A percentile compares a stretch with the other conserved stretches of the same genome.
phyloP scores from a whole-genome alignment of 1,140 invertebrate genomes.

The Nasonia longicornis region DNA sequence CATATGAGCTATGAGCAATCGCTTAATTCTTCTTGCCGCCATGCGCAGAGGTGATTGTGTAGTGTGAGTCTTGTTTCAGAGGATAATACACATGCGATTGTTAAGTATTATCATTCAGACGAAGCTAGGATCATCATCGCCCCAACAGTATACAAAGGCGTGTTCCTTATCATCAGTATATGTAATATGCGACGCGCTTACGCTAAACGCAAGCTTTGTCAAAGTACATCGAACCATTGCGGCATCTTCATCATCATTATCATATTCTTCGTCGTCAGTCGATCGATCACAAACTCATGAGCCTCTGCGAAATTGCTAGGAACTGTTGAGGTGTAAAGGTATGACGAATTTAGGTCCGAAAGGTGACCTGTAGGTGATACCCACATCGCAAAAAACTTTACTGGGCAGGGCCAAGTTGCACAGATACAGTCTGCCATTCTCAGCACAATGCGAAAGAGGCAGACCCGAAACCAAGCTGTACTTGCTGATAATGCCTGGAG shows the following conservation, averaged over 20 bases:
- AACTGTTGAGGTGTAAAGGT: conserved; percentile 79
- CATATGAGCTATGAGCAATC: conserved; percentile 3
- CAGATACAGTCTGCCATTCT: conserved; percentile 86
- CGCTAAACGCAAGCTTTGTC: conserved; percentile 17
- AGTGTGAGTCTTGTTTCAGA: background rate
- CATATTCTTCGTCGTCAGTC: background rate
- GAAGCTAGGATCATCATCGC: conserved; percentile 4
- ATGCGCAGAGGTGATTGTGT: background rate
- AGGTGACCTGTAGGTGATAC: conserved; percentile 86
- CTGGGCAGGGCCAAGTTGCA: conserved; percentile 88
- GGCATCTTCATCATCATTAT: background rate
- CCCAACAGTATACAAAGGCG: conserved; percentile 16
- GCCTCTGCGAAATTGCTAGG: conserved; percentile 54
- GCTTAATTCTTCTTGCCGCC: background rate
- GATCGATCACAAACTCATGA: background rate
- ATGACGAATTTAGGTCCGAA: conserved; percentile 91
- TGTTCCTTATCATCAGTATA: conserved; percentile 12
- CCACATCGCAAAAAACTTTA: conserved; percentile 80
- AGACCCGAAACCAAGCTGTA: conserved; percentile 81
- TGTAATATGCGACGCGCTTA: conserved; percentile 19
- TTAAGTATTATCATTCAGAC: conserved; percentile 27
- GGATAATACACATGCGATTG: conserved; percentile 12
- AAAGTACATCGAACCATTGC: conserved; percentile 16
- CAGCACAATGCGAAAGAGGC: conserved; percentile 78
- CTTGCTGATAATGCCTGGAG: conserved; percentile 77